Conservation (phyloP, 2,113 vertebrate genomes). For the Empidonax traillii region DNA sequence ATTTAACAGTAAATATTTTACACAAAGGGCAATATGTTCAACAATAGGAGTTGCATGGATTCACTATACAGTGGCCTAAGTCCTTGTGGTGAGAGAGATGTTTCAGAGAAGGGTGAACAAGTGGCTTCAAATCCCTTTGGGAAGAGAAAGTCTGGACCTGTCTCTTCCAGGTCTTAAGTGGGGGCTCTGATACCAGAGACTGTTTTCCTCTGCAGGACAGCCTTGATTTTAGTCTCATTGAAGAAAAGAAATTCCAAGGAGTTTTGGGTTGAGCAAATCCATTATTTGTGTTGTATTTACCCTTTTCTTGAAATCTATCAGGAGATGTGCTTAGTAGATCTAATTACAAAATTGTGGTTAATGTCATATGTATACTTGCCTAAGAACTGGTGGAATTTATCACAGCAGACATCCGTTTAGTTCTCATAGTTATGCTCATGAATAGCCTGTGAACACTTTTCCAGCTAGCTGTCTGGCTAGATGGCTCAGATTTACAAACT, state of each 20-base stretch:
- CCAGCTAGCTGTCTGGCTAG: neutral
- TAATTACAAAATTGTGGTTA: neutral
- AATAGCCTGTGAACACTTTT: neutral
- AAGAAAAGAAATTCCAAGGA: neutral
- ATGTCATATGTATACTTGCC: neutral
- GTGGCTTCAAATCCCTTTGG: neutral
- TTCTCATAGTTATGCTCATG: neutral
- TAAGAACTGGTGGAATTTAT: neutral
- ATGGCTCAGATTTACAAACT: neutral
- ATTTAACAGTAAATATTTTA: neutral
- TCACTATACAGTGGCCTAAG: neutral
- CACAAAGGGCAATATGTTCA: rapidly evolving
- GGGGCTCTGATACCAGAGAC: neutral
- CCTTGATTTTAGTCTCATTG: neutral
- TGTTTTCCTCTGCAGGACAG: neutral
- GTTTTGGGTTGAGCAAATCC: neutral
- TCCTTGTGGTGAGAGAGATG: neutral
- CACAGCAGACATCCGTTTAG: neutral
- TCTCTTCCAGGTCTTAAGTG: neutral
- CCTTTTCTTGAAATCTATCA: neutral
- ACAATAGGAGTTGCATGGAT: neutral
- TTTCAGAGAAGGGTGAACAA: neutral
- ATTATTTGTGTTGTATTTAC: neutral
- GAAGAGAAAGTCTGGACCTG: neutral
- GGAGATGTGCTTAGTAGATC: neutral